These are phyloP conservation scores for Zaprionus davidi DNA, from an alignment of 1,140 invertebrate species.

Conservation along the genomic window DNA sequence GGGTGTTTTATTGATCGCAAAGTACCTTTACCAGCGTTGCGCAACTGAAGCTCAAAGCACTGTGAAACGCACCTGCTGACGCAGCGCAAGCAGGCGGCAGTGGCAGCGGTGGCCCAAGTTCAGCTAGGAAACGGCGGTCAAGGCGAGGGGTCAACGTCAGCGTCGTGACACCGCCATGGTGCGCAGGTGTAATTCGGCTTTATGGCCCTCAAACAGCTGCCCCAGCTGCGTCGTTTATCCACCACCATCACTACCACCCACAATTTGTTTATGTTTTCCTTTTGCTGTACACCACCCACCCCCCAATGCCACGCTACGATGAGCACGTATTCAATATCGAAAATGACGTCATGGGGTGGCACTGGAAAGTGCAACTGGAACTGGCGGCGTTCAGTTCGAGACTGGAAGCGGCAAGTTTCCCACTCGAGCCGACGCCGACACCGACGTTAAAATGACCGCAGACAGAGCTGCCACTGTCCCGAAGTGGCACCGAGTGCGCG, in stretches of 20 bases:
- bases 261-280: conserved; percentile 70
- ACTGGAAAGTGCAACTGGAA: conserved; percentile 68
- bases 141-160: conserved; percentile 70
- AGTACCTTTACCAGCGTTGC: conserved; percentile 38
- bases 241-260: conserved; percentile 22
- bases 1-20: conserved; percentile 63
- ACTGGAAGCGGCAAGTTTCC: conserved; percentile 60
- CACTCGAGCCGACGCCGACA: conserved; percentile 32
- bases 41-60: conserved; percentile 49
- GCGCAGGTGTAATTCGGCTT: conserved; percentile 60
- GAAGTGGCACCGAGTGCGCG: conserved; percentile 6
- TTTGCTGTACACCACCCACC: conserved; percentile 13
- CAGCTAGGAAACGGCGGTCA: conserved; percentile 67
- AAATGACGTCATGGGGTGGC: conserved; percentile 69
- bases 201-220: conserved; percentile 52
- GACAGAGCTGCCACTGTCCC: conserved; percentile 36
- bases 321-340: conserved; percentile 63
- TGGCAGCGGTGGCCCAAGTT: conserved; percentile 54
- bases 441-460: conserved; percentile 58
- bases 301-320: background rate
- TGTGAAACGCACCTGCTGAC: background rate
- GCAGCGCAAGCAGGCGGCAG: conserved; percentile 17
- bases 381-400: conserved; percentile 44
- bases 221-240: background rate
- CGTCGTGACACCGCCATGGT: conserved; percentile 14